A percentile compares a stretch with the other conserved stretches of the same genome.
phyloP scores from a whole-genome alignment of 2,888 invertebrate species.

The Geophilus truncorum region DNA sequence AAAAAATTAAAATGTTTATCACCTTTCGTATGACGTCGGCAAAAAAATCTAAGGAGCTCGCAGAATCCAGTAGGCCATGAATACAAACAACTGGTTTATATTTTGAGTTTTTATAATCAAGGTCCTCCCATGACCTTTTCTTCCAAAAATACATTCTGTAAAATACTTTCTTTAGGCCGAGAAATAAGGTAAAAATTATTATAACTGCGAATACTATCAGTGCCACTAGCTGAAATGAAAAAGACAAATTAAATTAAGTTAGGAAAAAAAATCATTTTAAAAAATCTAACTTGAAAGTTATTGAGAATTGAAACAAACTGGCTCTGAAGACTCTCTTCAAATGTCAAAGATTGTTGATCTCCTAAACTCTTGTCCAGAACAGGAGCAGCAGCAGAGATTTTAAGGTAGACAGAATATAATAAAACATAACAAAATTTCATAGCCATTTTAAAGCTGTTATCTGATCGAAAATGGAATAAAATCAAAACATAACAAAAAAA shows the following conservation, averaged over 20 bases:
- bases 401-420: background rate
- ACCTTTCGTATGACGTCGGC: background rate
- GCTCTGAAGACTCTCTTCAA: background rate
- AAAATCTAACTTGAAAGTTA: background rate
- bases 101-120: background rate
- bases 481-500: background rate
- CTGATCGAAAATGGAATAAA: background rate
- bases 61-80: background rate
- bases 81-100: conserved; percentile 20
- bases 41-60: background rate
- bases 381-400: background rate
- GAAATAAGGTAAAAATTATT: background rate
- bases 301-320: background rate
- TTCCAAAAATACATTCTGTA: background rate
- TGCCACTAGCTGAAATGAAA: background rate
- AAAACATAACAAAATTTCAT: background rate
- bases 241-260: background rate
- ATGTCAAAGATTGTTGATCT: background rate
- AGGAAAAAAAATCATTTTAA: background rate
- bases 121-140: background rate
- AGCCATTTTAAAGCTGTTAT: background rate
- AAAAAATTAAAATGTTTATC: background rate
- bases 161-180: background rate
- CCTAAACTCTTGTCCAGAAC: background rate
- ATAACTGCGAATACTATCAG: background rate